A percentile compares a stretch with the other conserved stretches of the same genome.
These are phyloP conservation scores for Ophthalmolycus amberensis DNA, from an alignment of 2,113 vertebrate species.

Conservation along the genomic window DNA sequence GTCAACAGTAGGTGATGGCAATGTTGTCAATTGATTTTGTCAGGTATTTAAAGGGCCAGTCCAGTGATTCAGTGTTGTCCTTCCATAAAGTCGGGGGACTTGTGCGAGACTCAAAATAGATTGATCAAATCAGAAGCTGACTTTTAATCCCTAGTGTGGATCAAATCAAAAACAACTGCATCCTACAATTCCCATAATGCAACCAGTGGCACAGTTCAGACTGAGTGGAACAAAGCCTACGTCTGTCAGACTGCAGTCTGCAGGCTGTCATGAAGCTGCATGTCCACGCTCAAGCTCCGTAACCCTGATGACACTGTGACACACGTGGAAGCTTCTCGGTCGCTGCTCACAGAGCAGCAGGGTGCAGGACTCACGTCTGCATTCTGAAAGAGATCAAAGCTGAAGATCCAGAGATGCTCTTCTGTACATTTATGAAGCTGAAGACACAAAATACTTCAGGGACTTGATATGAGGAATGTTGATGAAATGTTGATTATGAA, in stretches of 20 bases:
- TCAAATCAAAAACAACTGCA: not conserved
- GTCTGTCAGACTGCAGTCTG: not conserved
- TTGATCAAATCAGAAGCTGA: not conserved
- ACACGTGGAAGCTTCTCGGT: too few relatives aligned
- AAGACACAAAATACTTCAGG: too few relatives aligned
- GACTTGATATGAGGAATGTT: too few relatives aligned
- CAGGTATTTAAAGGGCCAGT: too few relatives aligned
- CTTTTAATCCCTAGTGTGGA: not conserved
- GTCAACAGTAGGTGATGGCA: not conserved
- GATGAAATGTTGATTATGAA: too few relatives aligned
- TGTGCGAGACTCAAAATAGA: not conserved
- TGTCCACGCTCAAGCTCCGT: not conserved
- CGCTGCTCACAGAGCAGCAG: too few relatives aligned
- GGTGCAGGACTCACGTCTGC: too few relatives aligned
- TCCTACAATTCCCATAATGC: not conserved
- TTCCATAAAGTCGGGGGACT: not conserved
- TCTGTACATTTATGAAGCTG: too few relatives aligned
- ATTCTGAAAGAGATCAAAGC: too few relatives aligned
- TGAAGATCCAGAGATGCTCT: too few relatives aligned
- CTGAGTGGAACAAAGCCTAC: not conserved
- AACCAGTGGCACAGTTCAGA: not conserved
- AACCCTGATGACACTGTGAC: too few relatives aligned
- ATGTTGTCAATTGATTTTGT: not conserved
- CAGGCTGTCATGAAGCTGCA: not conserved
- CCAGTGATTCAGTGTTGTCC: not conserved